Conservation (phyloP, 2,888 invertebrate species). For the Empis stercorea region DNA sequence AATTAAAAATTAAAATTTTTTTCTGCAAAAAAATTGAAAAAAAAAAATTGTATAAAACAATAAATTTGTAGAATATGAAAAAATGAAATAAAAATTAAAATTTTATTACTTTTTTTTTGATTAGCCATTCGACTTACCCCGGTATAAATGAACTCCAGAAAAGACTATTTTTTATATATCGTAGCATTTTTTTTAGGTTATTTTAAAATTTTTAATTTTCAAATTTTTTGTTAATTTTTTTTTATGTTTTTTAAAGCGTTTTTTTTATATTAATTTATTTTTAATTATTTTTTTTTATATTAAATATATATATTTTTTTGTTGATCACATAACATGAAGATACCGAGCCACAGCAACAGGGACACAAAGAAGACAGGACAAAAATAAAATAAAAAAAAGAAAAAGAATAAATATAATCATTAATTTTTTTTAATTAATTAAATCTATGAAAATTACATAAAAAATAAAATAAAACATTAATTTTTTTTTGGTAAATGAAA, state of each 20-base stretch:
- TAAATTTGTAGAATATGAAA: slow-evolving; percentile 5
- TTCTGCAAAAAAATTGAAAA: slow-evolving; percentile 10
- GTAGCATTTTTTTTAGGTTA: slow-evolving; percentile 11
- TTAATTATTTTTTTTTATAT: slow-evolving; percentile 17
- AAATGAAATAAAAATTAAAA: slow-evolving; percentile 2
- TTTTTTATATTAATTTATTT: slow-evolving; percentile 11
- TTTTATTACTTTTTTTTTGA: slow-evolving; percentile 10
- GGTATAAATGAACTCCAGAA: slow-evolving; percentile 98
- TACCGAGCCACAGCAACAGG: slow-evolving; percentile 37
- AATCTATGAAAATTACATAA: slow-evolving; percentile 2
- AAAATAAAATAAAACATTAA: neutral
- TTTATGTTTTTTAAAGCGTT: slow-evolving; percentile 14
- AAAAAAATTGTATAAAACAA: slow-evolving; percentile 6
- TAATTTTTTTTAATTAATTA: slow-evolving; percentile 1
- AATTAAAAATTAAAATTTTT: slow-evolving; percentile 9
- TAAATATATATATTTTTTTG: slow-evolving; percentile 15
- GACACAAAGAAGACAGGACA: slow-evolving; percentile 38
- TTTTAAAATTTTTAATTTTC: slow-evolving; percentile 10
- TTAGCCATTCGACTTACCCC: slow-evolving; percentile 79
- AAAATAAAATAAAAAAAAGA: slow-evolving; percentile 33
- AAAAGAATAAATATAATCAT: slow-evolving; percentile 6
- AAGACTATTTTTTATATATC: slow-evolving; percentile 55
- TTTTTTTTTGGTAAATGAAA: slow-evolving; percentile 21
- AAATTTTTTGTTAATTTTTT: slow-evolving; percentile 19
- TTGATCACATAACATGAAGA: slow-evolving; percentile 34